Base-by-base conservation (phyloP, 2,888 invertebrate species). In the Metopia argyrocephala region DNA sequence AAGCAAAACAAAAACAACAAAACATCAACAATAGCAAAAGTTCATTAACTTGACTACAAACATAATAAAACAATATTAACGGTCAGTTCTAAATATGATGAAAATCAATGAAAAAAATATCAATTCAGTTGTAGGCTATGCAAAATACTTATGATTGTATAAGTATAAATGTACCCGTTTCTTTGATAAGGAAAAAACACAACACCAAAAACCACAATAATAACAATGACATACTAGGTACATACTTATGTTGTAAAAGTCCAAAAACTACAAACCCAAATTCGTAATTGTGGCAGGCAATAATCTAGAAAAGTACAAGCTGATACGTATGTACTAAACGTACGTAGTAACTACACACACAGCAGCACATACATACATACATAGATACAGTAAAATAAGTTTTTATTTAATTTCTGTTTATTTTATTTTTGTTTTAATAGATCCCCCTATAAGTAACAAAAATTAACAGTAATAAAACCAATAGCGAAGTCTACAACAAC, bases 1-100 rank as follows among this genome's bases (percentile, higher is more conserved):
- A 12, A 54, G 54, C 54, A 46, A 45, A 62, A 6, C n/a, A 21
- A 38, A 57, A 64, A 15, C 23, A 18, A 3, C 38, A 69, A 66
- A 27, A 38, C 48, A 64, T n/a, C 20, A 18, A 2, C 48, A 69
- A 66, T 3, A 46, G 25, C 23, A 52, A 62, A 61, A 78, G 71
- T 71, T 78, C 66, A 78, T 66, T 66, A 73, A 78, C 78, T 71
- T 78, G 78, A 45, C 54, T 64, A 62, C 28, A n/a, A n/a, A n/a
- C n/a, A n/a, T n/a, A n/a, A n/a, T n/a, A n/a, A 7, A 45, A 56
- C n/a, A 27, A 56, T 38, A 15, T 15, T 15, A 38, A 38, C 15
- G 12, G 38, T 38, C 12, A 15, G 9, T 15, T 12, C 56, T 31
- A 57, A 31, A 31, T 28, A 20, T 23, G 23, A 45, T 7, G 21